Base-by-base conservation (phyloP, 1,140 invertebrate species). In the Carposina sasakii region DNA sequence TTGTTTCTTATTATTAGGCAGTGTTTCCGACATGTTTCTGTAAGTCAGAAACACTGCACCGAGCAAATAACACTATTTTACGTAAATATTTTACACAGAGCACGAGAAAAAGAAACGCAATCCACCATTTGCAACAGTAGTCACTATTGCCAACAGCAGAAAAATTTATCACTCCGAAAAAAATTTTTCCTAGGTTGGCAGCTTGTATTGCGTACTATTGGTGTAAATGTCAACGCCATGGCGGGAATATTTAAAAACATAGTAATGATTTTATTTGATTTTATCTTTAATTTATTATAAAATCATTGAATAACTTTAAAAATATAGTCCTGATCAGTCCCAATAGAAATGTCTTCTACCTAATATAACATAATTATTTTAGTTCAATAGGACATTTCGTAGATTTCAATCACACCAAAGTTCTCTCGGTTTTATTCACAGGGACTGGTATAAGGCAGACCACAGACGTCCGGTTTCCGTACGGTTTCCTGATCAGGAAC, bases 81-180 rank as follows among this genome's bases (percentile, higher is more conserved):
- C 83, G 83, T 84, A 85, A 85, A 85, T 84, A 85, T 83, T 85
- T 84, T 76, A 83, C 70, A 81, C 74, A 70, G 79, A 81, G 79
- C 78, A 82, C 79, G 76, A 81, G 76, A 83, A 81, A 84, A 84
- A 81, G 81, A 68, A 84, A 83, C 81, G 77, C 76, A 81, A 84
- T 83, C 83, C 81, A 82, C 83, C 83, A 83, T 83, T 85, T 84
- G 83, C 81, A 77, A 79, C 63, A 76, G 71, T 69, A 67, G 71
- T 74, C 77, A 84, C 83, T 85, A 66, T 65, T 81, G 75, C 79
- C 83, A 85, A 85, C 75, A 63, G 40, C 49, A 52, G 67, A 53
- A 51, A 45, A 49, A 70, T 59, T 63, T 73, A 81, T 78, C 76
- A 81, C 70, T 83, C 75, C 47, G 67, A 37, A 53, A n/a, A n/a